phyloP scores from a whole-genome alignment of 2,113 vertebrate genomes.

The Nematolebias whitei region DNA sequence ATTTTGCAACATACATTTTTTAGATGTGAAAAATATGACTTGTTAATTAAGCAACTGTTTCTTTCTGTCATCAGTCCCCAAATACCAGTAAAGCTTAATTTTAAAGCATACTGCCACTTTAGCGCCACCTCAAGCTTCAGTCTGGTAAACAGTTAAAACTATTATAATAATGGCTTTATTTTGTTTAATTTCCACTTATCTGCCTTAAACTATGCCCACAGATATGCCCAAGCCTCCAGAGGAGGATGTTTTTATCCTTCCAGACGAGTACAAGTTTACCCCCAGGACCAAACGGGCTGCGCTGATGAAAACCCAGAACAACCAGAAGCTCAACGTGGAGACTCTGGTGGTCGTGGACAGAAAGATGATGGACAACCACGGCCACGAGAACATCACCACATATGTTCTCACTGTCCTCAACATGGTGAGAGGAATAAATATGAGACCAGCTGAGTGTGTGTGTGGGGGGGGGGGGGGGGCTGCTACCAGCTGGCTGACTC shows the following conservation, averaged over 20 bases:
- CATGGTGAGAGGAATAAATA: constrained; percentile 80
- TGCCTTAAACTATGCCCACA: constrained; percentile 48
- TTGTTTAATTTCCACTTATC: not conserved
- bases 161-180: not conserved
- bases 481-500: not conserved
- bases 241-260: constrained; percentile 78
- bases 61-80: not conserved
- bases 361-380: constrained; percentile 88
- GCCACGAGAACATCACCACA: constrained; percentile 88
- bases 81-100: too few species aligned
- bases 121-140: not conserved
- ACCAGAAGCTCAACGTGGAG: constrained; percentile 85
- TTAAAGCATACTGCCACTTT: not conserved
- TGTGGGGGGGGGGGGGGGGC: not conserved
- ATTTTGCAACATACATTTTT: too few species aligned
- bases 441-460: not conserved
- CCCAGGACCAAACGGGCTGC: constrained; percentile 80
- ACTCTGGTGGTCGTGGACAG: constrained; percentile 89
- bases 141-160: not conserved
- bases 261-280: constrained; percentile 83
- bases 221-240: constrained; percentile 86
- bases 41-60: constrained; percentile 32
- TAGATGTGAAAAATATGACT: constrained; percentile 13
- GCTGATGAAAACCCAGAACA: constrained; percentile 67
- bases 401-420: constrained; percentile 91